Base-by-base conservation (phyloP, 2,888 invertebrate genomes). In the Erpobdella octoculata region DNA sequence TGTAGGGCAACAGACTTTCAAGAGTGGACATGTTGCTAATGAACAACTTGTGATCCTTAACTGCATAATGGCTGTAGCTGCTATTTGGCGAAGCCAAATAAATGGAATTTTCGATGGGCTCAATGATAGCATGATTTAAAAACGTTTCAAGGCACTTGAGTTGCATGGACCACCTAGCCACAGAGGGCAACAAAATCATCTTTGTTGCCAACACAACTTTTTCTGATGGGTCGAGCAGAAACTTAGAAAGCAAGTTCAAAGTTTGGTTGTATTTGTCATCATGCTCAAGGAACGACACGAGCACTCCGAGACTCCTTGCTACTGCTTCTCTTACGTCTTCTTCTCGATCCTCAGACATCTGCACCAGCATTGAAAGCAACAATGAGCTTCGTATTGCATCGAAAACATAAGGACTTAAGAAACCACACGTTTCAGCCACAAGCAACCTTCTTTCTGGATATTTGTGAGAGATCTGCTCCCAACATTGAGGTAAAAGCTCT, bases 391-490 rank as follows among this genome's bases (percentile, higher is more conserved):
- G 83, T 53, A 89, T 86, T 53, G 86, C 85, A 73, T 70, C 65
- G 58, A 88, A 87, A 48, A 89, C 85, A 78, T 87, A 88, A 0
- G 88, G 88, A 64, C 88, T 86, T 72, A 89, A 83, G 5, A 86
- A 86, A 5, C 87, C 87, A 80, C 89, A 89, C 9, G 88, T 87
- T 80, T 89, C 89, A 3, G 88, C 88, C 6, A 89, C 89, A 35
- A 90, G 80, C 37, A 89, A 81, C 72, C 89, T 84, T 74, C 88
- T 83, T 80, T 89, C 89, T 1, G 86, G 82, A 80, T 89, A 87
- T 77, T 88, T 88, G 79, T 89, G 88, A 70, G 86, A 87, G 75
- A 89, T 86, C 82, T 89, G 89, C 78, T 89, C 88, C 89, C 89
- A 89, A 79, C 89, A 89, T 76, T 88, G 87, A 0, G 89, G 89